Evolutionary conservation across 1,140 invertebrate genomes (phyloP), one percentile per base, ranked within the genome.

Genomic region (Sinonovacula constricta): DNA sequence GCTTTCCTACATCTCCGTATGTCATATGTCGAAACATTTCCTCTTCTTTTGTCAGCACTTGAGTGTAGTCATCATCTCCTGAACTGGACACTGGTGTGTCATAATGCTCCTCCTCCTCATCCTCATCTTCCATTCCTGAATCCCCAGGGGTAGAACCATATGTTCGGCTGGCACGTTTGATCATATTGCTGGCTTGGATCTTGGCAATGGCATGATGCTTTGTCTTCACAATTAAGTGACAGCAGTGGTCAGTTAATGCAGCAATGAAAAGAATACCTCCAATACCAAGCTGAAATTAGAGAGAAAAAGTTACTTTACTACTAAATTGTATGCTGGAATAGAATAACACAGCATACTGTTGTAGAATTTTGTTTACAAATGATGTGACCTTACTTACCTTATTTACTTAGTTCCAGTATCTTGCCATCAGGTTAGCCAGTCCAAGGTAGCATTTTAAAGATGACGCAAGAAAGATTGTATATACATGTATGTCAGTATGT

Each of bases 151-250:
- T 59, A 15, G 5, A 36, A 15, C 59, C 26, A 66, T 39, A 49
- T n/a, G n/a, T n/a, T n/a, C n/a, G n/a, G n/a, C n/a, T n/a, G n/a
- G n/a, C n/a, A n/a, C n/a, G n/a, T n/a, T n/a, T n/a, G n/a, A n/a
- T 54, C 56, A 22, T 74, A 53, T 22, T 76, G 63, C 18, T 81
- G 36, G 10, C 84, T 71, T 0, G 83, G 36, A n/a, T n/a, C 1
- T 81, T 71, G 18, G 72, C 70, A 12, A 89, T 87, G n/a, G 86
- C 86, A 62, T 81, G 75, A 39, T 88, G 84, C 79, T 91, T 90
- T 51, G 86, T 89, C 56, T 89, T 86, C 14, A 90, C 86, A n/a
- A 91, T 85, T 0, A 90, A 81, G 34, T 87, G 82, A 71, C 89
- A 90, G 74, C 90, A 91, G 71, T 91, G 87, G 66, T 88, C 87